These are phyloP conservation scores for Spicauda simplicius DNA, from an alignment of 2,888 invertebrate genomes.

Conservation along the genomic window DNA sequence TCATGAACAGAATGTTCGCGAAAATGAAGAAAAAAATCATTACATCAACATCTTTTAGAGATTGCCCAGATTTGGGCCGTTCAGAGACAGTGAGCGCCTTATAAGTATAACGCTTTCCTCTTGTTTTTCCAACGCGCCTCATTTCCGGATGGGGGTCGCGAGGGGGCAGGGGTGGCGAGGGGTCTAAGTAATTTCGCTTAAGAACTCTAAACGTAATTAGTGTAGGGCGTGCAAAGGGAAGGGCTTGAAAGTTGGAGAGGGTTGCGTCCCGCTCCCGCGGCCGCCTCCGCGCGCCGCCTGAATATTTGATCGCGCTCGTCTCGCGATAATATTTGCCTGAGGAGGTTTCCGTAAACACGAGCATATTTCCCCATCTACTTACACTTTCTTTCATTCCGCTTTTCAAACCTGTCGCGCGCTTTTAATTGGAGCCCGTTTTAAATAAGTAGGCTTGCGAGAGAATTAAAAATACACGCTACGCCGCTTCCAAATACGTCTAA, in stretches of 20 bases:
- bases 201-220: slow-evolving; percentile 89
- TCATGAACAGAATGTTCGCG: slow-evolving; percentile 80
- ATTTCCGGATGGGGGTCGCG: slow-evolving; percentile 80
- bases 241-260: slow-evolving; percentile 87
- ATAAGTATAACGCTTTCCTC: slow-evolving; percentile 78
- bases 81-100: slow-evolving; percentile 77
- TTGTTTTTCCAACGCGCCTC: slow-evolving; percentile 84
- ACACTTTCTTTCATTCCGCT: slow-evolving; percentile 74
- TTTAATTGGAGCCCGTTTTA: slow-evolving; percentile 80
- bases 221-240: slow-evolving; percentile 86
- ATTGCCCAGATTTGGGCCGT: slow-evolving; percentile 83
- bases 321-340: slow-evolving; percentile 83
- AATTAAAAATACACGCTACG: slow-evolving; percentile 80
- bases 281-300: slow-evolving; percentile 73
- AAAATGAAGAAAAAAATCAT: slow-evolving; percentile 84
- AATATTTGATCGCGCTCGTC: slow-evolving; percentile 83
- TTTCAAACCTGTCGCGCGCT: slow-evolving; percentile 77
- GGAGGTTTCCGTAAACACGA: slow-evolving; percentile 83
- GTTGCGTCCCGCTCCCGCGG: slow-evolving; percentile 76
- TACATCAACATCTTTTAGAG: slow-evolving; percentile 83
- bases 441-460: slow-evolving; percentile 80
- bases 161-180: slow-evolving; percentile 76
- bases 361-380: slow-evolving; percentile 77
- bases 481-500: slow-evolving; percentile 74
- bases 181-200: slow-evolving; percentile 89